Percentiles rank a stretch among this genome's conserved stretches.
These are phyloP conservation scores for Thaumatotibia leucotreta DNA, from an alignment of 1,140 invertebrate genomes.

Conservation along the genomic window DNA sequence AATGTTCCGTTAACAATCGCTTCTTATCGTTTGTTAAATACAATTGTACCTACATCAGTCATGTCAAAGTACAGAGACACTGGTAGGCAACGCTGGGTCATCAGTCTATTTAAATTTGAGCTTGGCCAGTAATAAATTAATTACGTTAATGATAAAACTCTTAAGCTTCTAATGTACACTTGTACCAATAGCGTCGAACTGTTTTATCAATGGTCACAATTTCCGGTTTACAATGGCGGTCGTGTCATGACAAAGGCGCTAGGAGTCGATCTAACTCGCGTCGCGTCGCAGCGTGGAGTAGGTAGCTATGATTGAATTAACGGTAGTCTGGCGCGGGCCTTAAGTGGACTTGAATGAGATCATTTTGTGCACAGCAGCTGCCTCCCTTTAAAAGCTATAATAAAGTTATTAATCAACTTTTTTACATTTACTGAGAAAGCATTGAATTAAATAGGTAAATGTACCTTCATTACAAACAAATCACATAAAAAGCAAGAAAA, in stretches of 20 bases:
- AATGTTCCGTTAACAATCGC: neutral
- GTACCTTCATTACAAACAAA: too few species aligned
- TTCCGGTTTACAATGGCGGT: neutral
- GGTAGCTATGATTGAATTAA: neutral
- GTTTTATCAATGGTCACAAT: neutral
- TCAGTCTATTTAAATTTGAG: neutral
- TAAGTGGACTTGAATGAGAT: neutral
- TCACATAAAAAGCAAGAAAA: too few species aligned
- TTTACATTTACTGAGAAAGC: neutral
- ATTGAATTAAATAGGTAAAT: neutral
- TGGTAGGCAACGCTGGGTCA: too few species aligned
- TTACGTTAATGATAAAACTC: neutral
- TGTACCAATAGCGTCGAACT: neutral
- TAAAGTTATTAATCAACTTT: neutral
- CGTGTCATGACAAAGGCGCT: neutral
- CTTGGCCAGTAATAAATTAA: neutral
- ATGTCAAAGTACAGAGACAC: neutral
- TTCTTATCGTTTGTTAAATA: neutral
- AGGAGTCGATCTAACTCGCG: neutral
- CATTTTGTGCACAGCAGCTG: neutral
- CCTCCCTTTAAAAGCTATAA: neutral
- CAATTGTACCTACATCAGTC: too few species aligned
- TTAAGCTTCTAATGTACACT: neutral
- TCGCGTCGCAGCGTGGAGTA: neutral
- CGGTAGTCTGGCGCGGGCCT: neutral